Percentiles rank a stretch among this genome's conserved stretches.
phyloP scores from a whole-genome alignment of 2,888 invertebrate genomes.

The Coenonympha arcania region DNA sequence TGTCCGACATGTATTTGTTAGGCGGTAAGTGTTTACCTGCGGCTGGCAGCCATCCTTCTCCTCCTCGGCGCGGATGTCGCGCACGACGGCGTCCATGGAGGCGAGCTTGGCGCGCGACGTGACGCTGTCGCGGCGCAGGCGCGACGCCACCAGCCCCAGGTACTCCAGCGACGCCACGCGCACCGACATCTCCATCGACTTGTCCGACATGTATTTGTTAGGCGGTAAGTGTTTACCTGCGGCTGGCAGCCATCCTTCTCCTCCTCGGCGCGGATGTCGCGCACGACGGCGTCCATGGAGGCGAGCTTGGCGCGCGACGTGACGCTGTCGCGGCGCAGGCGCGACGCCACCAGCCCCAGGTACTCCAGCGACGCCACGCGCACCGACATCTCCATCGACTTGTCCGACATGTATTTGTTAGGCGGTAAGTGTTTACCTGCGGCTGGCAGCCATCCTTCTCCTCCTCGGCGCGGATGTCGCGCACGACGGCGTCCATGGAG shows the following conservation, averaged over 20 bases:
- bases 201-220: constrained; percentile 89
- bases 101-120: constrained; percentile 88
- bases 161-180: constrained; percentile 98
- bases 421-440: no score
- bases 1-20: constrained; percentile 89
- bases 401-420: constrained; percentile 89
- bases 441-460: constrained; percentile 81
- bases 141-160: constrained; percentile 96
- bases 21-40: no score
- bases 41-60: constrained; percentile 81
- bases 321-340: constrained; percentile 94
- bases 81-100: constrained; percentile 93
- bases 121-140: constrained; percentile 94
- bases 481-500: constrained; percentile 93
- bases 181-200: constrained; percentile 94
- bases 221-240: no score
- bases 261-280: constrained; percentile 91
- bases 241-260: constrained; percentile 81
- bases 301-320: constrained; percentile 88
- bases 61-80: constrained; percentile 91
- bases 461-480: constrained; percentile 91
- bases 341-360: constrained; percentile 96
- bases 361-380: constrained; percentile 98
- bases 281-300: constrained; percentile 93
- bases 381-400: constrained; percentile 94